A percentile compares a stretch with the other conserved stretches of the same genome.
phyloP scores from a whole-genome alignment of 2,797 vertebrate genomes.

The Poecile montanus region DNA sequence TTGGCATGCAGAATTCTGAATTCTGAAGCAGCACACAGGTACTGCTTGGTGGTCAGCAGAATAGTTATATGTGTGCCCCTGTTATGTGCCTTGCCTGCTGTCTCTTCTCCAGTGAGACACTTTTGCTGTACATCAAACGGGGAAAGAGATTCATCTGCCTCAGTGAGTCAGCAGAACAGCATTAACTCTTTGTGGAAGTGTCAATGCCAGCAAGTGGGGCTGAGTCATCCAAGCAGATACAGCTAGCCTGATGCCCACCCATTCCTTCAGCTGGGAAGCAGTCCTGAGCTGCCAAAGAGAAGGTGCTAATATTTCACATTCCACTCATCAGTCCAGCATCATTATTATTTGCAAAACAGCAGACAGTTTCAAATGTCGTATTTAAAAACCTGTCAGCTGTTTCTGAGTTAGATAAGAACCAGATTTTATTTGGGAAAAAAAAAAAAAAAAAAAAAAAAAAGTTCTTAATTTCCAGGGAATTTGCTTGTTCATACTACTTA shows the following conservation, averaged over 20 bases:
- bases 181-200: slow-evolving; percentile 28
- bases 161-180: slow-evolving; percentile 12
- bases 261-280: not conserved
- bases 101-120: not conserved
- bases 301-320: not conserved
- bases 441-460: not conserved
- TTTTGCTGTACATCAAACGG: not conserved
- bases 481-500: not conserved
- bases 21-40: not conserved
- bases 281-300: not conserved
- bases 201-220: not conserved
- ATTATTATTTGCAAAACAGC: not conserved
- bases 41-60: not conserved
- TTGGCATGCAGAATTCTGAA: not conserved
- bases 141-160: not conserved
- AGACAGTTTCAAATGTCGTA: not conserved
- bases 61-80: too few relatives aligned
- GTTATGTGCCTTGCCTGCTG: not conserved
- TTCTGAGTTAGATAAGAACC: not conserved
- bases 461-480: not conserved
- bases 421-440: not conserved
- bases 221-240: not conserved
- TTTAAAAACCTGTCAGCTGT: not conserved
- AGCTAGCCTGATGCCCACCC: not conserved
- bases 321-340: not conserved